Base-by-base conservation (phyloP, 2,888 invertebrate genomes). In the Octonoba sinensis region DNA sequence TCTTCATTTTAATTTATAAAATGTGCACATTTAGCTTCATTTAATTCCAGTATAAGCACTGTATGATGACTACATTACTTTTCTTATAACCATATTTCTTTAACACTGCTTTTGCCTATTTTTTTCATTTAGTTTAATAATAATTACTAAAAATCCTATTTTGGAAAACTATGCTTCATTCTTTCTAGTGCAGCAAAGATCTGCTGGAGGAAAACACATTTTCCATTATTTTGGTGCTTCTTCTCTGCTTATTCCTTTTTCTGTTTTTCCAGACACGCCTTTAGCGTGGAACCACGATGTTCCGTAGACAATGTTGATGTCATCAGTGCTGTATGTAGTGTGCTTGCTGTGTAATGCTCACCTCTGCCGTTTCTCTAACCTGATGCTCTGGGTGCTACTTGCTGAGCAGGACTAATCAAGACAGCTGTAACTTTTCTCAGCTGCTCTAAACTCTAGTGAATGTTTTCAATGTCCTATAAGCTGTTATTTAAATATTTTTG, bases 321-420 rank as follows among this genome's bases (percentile, higher is more conserved):
- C 79, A 73, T 81, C 79, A 67, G 62, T 81, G 79, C 69, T 81
- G 79, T 73, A 81, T 81, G 62, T 81, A 81, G 79, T 76, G 24
- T 73, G 79, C 79, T 81, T 81, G 79, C 79, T 81, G 79, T 81
- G 69, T 81, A 73, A 47, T 73, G 73, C 79, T 79, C 67, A 73
- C 73, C 73, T 73, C 73, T 73, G 62, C 73, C 73, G 73, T 81
- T 73, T 73, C 54, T 73, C 73, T 81, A 81, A 81, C 79, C 79
- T 81, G 79, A 73, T 81, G 79, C 79, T 79, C 79, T 79, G 79
- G 79, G 79, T 79, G 79, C 79, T 81, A 81, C 79, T 67, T 81
- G 67, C 72, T 79, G 78, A 79, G 72, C 75, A 72, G 65, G 71
- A 79, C 78, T 79, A 79, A 79, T 79, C 78, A 79, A 72, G 78